Evolutionary conservation across 2,797 vertebrate species (phyloP).

Genomic region (Danio albolineatus): DNA sequence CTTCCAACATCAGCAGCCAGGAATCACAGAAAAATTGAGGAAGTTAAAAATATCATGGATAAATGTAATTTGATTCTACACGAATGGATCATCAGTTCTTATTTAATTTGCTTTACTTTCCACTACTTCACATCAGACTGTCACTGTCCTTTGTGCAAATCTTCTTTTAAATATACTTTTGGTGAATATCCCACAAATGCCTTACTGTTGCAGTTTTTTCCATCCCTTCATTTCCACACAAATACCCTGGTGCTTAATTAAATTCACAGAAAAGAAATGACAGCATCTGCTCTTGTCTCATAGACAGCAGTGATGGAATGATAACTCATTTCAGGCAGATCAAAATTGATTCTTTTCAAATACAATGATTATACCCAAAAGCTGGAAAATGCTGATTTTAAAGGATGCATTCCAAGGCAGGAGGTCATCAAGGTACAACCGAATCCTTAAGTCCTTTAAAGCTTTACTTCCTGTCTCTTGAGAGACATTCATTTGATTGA

Average conservation of each 20-base stretch:
- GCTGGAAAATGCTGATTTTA: too few relatives aligned
- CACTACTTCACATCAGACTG: not conserved
- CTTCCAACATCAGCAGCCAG: slow-evolving; percentile 16
- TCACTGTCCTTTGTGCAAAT: not conserved
- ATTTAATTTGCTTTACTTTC: slow-evolving; percentile 1
- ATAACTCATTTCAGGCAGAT: too few relatives aligned
- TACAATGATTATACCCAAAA: too few relatives aligned
- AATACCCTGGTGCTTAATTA: not conserved
- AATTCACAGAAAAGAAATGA: not conserved
- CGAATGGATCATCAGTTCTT: not conserved
- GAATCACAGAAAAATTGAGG: slow-evolving; percentile 10
- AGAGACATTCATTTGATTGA: too few relatives aligned
- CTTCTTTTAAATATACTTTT: not conserved
- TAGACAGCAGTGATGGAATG: not conserved
- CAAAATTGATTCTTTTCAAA: too few relatives aligned
- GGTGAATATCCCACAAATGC: not conserved
- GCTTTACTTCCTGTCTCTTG: too few relatives aligned
- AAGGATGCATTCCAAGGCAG: too few relatives aligned
- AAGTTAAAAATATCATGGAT: slow-evolving; percentile 7
- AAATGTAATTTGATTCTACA: not conserved
- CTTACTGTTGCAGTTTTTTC: not conserved
- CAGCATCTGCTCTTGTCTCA: not conserved
- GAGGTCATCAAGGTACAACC: too few relatives aligned
- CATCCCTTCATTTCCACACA: not conserved
- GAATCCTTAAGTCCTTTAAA: too few relatives aligned